Evolutionary conservation across 2,888 invertebrate species (phyloP).

Genomic region (Drosophila merina): DNA sequence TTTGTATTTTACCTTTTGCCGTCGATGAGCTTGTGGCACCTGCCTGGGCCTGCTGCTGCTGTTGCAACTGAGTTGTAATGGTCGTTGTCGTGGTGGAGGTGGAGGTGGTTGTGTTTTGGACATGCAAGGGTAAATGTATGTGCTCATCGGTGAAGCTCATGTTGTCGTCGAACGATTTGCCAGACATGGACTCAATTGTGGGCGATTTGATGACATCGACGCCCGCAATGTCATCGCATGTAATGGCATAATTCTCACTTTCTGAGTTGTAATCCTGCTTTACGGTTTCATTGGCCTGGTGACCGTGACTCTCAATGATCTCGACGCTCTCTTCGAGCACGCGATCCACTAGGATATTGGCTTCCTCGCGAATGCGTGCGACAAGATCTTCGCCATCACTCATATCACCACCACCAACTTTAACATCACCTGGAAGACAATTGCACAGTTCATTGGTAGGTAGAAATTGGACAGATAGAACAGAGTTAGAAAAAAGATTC

Average conservation of each 20-base stretch:
- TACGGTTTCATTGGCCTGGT: slow-evolving; percentile 64
- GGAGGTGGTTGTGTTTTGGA: slow-evolving; percentile 53
- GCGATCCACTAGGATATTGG: slow-evolving; percentile 82
- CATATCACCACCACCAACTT: slow-evolving; percentile 64
- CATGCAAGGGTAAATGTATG: slow-evolving; percentile 73
- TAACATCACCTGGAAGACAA: slow-evolving; percentile 71
- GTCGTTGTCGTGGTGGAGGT: slow-evolving; percentile 58
- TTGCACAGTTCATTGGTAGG: slow-evolving; percentile 69
- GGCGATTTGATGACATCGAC: slow-evolving; percentile 83
- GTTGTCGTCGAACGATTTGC: slow-evolving; percentile 84
- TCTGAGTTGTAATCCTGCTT: slow-evolving; percentile 81
- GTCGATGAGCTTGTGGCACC: slow-evolving; percentile 52
- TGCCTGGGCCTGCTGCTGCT: slow-evolving; percentile 54
- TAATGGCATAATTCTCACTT: slow-evolving; percentile 84
- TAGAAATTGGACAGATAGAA: slow-evolving; percentile 58
- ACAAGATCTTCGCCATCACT: slow-evolving; percentile 62
- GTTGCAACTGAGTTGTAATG: slow-evolving; percentile 54
- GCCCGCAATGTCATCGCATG: slow-evolving; percentile 82
- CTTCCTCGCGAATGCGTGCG: slow-evolving; percentile 81
- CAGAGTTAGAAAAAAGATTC: slow-evolving; percentile 6
- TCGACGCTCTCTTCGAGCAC: slow-evolving; percentile 83
- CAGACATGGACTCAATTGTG: slow-evolving; percentile 84
- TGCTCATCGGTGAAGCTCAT: slow-evolving; percentile 82
- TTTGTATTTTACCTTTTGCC: slow-evolving; percentile 72
- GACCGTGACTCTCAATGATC: slow-evolving; percentile 78